A percentile compares a stretch with the other conserved stretches of the same genome.
phyloP scores from a whole-genome alignment of 2,888 invertebrate genomes.

The Aplocera efformata region DNA sequence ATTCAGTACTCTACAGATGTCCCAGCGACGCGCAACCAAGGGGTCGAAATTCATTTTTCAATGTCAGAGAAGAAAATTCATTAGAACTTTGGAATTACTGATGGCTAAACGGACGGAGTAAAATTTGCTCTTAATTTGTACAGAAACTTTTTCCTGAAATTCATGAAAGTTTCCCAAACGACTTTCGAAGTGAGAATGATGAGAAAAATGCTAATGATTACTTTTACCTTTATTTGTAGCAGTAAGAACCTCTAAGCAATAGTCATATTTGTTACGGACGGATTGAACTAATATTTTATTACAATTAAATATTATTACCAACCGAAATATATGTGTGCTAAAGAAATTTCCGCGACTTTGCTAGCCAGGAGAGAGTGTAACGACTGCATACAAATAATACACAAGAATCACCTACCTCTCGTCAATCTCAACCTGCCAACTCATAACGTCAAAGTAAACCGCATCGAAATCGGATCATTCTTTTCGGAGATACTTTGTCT shows the following conservation, averaged over 20 bases:
- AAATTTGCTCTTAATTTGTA: conserved; percentile 80
- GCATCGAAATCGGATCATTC: too few relatives aligned
- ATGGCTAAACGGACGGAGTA: conserved; percentile 78
- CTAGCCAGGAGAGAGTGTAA: too few relatives aligned
- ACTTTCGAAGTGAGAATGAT: conserved; percentile 74
- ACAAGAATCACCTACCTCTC: too few relatives aligned
- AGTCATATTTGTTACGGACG: background rate
- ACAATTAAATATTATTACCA: too few relatives aligned
- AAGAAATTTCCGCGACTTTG: too few relatives aligned
- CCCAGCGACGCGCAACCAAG: conserved; percentile 57
- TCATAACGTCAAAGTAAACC: too few relatives aligned
- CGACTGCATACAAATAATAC: too few relatives aligned
- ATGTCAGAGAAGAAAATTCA: conserved; percentile 79
- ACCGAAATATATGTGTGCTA: too few relatives aligned
- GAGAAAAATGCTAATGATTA: conserved; percentile 70
- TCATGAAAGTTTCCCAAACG: conserved; percentile 69
- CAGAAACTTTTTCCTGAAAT: conserved; percentile 73
- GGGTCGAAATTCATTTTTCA: conserved; percentile 76
- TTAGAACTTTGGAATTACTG: conserved; percentile 80
- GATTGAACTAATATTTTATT: too few relatives aligned
- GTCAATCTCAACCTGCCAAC: too few relatives aligned
- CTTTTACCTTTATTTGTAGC: conserved; percentile 54
- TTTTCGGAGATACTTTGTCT: too few relatives aligned
- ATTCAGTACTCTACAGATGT: conserved; percentile 53
- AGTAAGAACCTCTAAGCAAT: conserved; percentile 2